Percentiles rank a stretch among this genome's conserved stretches.
Evolutionary conservation across 2,888 invertebrate genomes (phyloP).

Genomic region (Pammene aurita): DNA sequence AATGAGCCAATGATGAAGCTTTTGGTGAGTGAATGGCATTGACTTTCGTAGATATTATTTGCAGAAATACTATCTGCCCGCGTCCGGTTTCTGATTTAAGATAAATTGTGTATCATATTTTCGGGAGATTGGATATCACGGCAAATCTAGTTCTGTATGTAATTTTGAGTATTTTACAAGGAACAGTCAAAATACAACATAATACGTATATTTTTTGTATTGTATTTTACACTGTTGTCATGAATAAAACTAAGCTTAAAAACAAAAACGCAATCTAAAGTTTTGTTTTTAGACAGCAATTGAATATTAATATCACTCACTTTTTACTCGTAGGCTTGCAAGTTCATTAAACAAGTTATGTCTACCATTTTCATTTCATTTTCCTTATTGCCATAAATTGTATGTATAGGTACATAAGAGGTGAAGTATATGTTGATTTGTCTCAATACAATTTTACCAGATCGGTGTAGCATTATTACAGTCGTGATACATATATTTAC

Average conservation of each 20-base stretch:
- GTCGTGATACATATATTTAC: too few species aligned
- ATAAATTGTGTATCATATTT: slow-evolving; percentile 23
- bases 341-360: background rate
- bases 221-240: too few species aligned
- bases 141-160: background rate
- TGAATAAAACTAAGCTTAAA: too few species aligned
- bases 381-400: too few species aligned
- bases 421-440: too few species aligned
- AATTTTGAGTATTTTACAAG: background rate
- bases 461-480: too few species aligned
- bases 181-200: background rate
- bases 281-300: too few species aligned
- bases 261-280: too few species aligned
- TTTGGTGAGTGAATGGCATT: slow-evolving; percentile 47
- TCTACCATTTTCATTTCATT: too few species aligned
- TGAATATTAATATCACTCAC: background rate
- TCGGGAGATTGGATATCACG: slow-evolving; percentile 10
- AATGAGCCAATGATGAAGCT: slow-evolving; percentile 51
- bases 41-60: slow-evolving; percentile 39
- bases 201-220: background rate
- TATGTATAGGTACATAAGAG: too few species aligned
- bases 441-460: too few species aligned
- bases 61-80: slow-evolving; percentile 29
- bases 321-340: background rate
- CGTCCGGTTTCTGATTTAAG: slow-evolving; percentile 21